Conservation (phyloP, 2,113 vertebrate genomes). For the Python bivittatus region DNA sequence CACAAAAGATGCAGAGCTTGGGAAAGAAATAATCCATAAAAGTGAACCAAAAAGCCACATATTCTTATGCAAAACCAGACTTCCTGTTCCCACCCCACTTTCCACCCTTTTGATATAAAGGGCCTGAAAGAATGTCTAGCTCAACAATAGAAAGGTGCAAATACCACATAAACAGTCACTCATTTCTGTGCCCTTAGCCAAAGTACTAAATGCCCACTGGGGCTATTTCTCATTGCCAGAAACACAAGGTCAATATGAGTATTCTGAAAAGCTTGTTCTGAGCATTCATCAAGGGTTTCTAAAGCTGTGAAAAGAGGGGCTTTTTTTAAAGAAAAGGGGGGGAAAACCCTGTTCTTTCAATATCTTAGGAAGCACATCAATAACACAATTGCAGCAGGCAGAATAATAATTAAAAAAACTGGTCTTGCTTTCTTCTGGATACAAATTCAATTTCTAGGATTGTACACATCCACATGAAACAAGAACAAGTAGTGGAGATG, state of each 20-base stretch:
- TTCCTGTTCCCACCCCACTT: conserved; percentile 52
- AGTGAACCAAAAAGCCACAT: conserved; percentile 36
- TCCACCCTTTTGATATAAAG: conserved; percentile 45
- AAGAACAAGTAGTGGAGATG: neutral
- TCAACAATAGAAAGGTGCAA: conserved; percentile 50
- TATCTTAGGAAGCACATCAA: conserved; percentile 53
- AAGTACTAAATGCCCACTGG: conserved; percentile 33
- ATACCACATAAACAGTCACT: conserved; percentile 24
- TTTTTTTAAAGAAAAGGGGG: conserved; percentile 29
- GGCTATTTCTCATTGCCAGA: conserved; percentile 38
- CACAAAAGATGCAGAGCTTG: conserved; percentile 60
- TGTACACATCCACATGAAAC: neutral
- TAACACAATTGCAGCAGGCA: conserved; percentile 41
- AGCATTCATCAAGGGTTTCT: conserved; percentile 19
- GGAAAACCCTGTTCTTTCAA: conserved; percentile 32
- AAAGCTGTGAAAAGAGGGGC: conserved; percentile 51
- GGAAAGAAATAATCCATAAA: conserved; percentile 61
- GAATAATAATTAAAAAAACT: conserved; percentile 38
- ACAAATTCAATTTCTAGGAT: neutral
- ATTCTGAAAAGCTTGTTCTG: conserved; percentile 38
- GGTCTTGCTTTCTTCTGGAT: conserved; percentile 26
- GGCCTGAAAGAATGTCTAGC: conserved; percentile 36
- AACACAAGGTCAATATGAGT: conserved; percentile 35
- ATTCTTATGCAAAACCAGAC: conserved; percentile 60
- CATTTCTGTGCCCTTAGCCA: conserved; percentile 42